A percentile compares a stretch with the other conserved stretches of the same genome.
These are phyloP conservation scores for Serranus cabrilla DNA, from an alignment of 2,797 vertebrate genomes.

Conservation along the genomic window DNA sequence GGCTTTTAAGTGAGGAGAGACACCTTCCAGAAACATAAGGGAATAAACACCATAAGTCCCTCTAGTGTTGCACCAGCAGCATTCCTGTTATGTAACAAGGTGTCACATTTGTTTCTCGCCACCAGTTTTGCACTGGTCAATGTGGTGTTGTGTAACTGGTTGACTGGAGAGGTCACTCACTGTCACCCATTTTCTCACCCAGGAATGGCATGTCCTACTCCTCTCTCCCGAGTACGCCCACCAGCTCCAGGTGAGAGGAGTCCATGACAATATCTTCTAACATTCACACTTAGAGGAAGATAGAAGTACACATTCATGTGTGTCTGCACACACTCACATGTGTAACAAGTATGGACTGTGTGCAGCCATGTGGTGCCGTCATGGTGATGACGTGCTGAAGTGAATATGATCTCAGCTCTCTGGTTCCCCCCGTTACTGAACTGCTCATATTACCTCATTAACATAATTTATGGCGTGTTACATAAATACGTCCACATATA, in stretches of 20 bases:
- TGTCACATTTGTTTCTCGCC: slow-evolving; percentile 39
- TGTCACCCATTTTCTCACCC: slow-evolving; percentile 47
- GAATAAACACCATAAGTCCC: slow-evolving; percentile 37
- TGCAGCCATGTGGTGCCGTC: neutral
- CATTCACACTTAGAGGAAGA: neutral
- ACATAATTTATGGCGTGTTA: slow-evolving; percentile 9
- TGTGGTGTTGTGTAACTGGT: slow-evolving; percentile 18
- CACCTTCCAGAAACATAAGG: slow-evolving; percentile 23
- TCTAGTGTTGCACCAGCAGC: slow-evolving; percentile 35
- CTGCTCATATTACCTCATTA: slow-evolving; percentile 20
- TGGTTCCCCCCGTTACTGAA: slow-evolving; percentile 13
- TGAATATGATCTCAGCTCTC: slow-evolving; percentile 34
- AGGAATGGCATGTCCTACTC: slow-evolving; percentile 84
- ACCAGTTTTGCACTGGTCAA: slow-evolving; percentile 5
- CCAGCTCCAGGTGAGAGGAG: slow-evolving; percentile 72
- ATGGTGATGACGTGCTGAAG: slow-evolving; percentile 19
- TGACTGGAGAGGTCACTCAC: slow-evolving; percentile 56
- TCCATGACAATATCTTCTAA: neutral
- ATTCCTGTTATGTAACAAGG: slow-evolving; percentile 55
- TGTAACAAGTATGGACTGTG: slow-evolving; percentile 15
- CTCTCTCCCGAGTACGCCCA: slow-evolving; percentile 81
- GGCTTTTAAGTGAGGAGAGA: slow-evolving; percentile 11
- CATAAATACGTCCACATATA: neutral
- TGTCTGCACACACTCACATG: slow-evolving; percentile 3
- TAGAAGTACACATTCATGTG: slow-evolving; percentile 2